These are phyloP conservation scores for Panopea generosa DNA, from an alignment of 2,888 invertebrate genomes.

Conservation along the genomic window DNA sequence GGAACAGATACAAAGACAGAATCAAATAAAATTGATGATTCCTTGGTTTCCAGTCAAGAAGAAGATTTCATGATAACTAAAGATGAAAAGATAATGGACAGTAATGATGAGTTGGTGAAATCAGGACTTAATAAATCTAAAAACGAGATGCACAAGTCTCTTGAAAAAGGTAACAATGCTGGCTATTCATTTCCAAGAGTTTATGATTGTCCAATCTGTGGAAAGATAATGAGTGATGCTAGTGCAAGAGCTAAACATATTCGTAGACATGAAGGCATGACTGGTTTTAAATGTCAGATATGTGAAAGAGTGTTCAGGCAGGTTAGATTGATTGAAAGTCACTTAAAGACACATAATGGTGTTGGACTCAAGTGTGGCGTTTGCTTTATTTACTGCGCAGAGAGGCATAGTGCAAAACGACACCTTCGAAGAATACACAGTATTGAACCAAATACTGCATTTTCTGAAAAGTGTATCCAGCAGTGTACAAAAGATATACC, in stretches of 20 bases:
- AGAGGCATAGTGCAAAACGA: conserved; percentile 56
- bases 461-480: conserved; percentile 42
- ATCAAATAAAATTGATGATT: too few species aligned
- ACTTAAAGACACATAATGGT: conserved; percentile 55
- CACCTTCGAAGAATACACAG: conserved; percentile 57
- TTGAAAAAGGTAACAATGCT: too few species aligned
- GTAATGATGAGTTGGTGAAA: too few species aligned
- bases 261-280: conserved; percentile 52
- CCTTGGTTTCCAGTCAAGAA: too few species aligned
- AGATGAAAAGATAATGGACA: too few species aligned
- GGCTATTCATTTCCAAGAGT: conserved; percentile 17
- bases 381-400: conserved; percentile 59
- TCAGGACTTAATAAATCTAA: too few species aligned
- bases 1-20: conserved; percentile 6
- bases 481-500: conserved; percentile 39
- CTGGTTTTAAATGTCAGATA: conserved; percentile 52
- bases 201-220: conserved; percentile 63
- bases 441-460: conserved; percentile 47
- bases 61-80: too few species aligned
- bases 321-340: conserved; percentile 55
- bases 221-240: conserved; percentile 55
- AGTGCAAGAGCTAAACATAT: conserved; percentile 62
- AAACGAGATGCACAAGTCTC: too few species aligned
- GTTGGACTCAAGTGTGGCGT: conserved; percentile 57
- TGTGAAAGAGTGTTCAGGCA: conserved; percentile 52